Evolutionary conservation across 2,888 invertebrate genomes (phyloP), one percentile per base, ranked within the genome.

Genomic region (Synanthedon andrenaeformis): DNA sequence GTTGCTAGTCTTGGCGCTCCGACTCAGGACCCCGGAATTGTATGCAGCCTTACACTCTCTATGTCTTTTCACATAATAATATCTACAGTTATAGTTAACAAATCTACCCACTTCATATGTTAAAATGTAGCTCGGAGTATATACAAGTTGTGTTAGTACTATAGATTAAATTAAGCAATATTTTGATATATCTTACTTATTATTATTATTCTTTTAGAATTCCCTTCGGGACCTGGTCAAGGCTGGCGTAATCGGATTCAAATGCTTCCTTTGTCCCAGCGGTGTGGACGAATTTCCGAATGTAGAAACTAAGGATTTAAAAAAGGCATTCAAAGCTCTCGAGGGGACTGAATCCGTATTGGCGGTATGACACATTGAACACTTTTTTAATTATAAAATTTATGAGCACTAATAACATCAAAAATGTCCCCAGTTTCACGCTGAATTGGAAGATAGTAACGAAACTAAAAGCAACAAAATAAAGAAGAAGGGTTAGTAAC

Each of bases 171-270:
- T 17, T 17, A 17, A 17, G 17, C 17, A 17, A 17, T 17, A 17
- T 17, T 17, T 28, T 28, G 6, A 6, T 5, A 28, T 28, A 8
- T 28, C 23, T 23, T 5, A 23, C 23, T 23, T 35, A 10, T 35
- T 6, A 5, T 35, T 35, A 3, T 35, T 10, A 35, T 35, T 10
- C 75, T 76, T 42, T 68, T 35, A 91, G 91, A 78, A 84, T 58
- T 90, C 91, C 1, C 72, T 93, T 28, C 72, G 76, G 42, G 81
- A 86, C 8, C 75, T 93, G 57, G 82, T 92, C 1, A 74, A 87
- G 8, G 90, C 89, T 53, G 93, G 93, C 1, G 92, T 93, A 1
- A 90, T 93, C 41, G 94, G 93, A 2, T 91, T 94, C 62, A 93
- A 93, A 76, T 93, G 93, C 68, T 92, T 93, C 57, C 77, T 94